Conservation (phyloP, 2,888 invertebrate genomes). For the Augiades crinisus region DNA sequence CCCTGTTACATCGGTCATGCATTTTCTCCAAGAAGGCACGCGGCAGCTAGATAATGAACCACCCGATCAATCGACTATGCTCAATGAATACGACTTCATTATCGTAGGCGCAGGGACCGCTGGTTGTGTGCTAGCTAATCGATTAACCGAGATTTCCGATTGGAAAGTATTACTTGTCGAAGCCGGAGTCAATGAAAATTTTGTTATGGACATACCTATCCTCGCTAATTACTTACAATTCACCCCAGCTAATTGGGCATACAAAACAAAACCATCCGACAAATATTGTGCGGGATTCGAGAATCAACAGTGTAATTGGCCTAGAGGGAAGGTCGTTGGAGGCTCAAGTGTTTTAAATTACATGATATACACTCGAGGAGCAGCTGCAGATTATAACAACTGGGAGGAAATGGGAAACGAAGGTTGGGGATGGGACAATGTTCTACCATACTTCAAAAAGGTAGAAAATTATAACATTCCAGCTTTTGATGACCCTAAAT, state of each 20-base stretch:
- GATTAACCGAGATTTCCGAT: slow-evolving; percentile 85
- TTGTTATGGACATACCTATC: slow-evolving; percentile 88
- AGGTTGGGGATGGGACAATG: slow-evolving; percentile 88
- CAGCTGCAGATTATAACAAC: slow-evolving; percentile 86
- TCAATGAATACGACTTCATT: slow-evolving; percentile 87
- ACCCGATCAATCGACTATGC: slow-evolving; percentile 67
- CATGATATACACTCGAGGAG: slow-evolving; percentile 90
- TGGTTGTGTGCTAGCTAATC: slow-evolving; percentile 88
- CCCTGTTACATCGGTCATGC: slow-evolving; percentile 73
- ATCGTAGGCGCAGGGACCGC: slow-evolving; percentile 91
- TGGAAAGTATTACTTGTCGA: slow-evolving; percentile 87
- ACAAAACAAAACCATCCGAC: slow-evolving; percentile 88
- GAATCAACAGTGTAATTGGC: slow-evolving; percentile 88
- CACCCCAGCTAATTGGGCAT: slow-evolving; percentile 89
- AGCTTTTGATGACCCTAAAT: slow-evolving; percentile 68
- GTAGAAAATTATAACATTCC: slow-evolving; percentile 86
- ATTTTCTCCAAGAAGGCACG: slow-evolving; percentile 78
- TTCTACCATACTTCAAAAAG: slow-evolving; percentile 89
- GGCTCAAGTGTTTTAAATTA: slow-evolving; percentile 90
- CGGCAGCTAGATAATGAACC: slow-evolving; percentile 77
- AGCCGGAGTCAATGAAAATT: slow-evolving; percentile 87
- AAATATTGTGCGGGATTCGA: slow-evolving; percentile 88
- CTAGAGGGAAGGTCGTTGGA: slow-evolving; percentile 91
- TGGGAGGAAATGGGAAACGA: slow-evolving; percentile 88
- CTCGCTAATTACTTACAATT: slow-evolving; percentile 87